A percentile compares a stretch with the other conserved stretches of the same genome.
Conservation (phyloP, 2,113 vertebrate genomes). For the Podarcis raffonei region DNA sequence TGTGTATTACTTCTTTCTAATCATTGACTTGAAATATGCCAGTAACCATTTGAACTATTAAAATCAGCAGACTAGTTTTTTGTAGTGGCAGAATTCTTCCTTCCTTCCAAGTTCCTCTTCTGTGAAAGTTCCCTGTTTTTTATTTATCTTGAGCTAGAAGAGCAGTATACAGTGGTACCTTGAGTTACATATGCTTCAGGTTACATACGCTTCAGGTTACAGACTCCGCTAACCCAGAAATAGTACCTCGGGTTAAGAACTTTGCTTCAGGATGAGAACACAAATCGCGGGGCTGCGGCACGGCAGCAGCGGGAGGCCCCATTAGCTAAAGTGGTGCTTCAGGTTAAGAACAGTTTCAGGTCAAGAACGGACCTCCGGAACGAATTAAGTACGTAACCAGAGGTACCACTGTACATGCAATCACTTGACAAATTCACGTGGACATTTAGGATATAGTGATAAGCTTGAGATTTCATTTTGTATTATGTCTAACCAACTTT, state of each 20-base stretch:
- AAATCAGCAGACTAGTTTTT: background rate
- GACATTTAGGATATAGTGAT: background rate
- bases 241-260: too few species aligned
- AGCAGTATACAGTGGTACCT: background rate
- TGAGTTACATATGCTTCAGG: too few species aligned
- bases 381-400: too few species aligned
- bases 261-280: too few species aligned
- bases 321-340: too few species aligned
- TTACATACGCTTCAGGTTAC: too few species aligned
- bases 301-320: too few species aligned
- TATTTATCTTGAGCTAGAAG: background rate
- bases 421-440: background rate
- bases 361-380: too few species aligned
- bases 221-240: too few species aligned
- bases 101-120: background rate
- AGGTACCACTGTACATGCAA: too few species aligned
- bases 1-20: background rate
- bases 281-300: too few species aligned
- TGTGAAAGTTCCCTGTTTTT: background rate
- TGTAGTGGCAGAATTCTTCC: background rate
- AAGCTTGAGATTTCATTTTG: background rate
- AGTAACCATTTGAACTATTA: background rate
- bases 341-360: too few species aligned
- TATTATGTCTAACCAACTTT: conserved; percentile 10
- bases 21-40: background rate